Evolutionary conservation across 2,888 invertebrate species (phyloP), one percentile per base, ranked within the genome.

Genomic region (Spodoptera exigua): DNA sequence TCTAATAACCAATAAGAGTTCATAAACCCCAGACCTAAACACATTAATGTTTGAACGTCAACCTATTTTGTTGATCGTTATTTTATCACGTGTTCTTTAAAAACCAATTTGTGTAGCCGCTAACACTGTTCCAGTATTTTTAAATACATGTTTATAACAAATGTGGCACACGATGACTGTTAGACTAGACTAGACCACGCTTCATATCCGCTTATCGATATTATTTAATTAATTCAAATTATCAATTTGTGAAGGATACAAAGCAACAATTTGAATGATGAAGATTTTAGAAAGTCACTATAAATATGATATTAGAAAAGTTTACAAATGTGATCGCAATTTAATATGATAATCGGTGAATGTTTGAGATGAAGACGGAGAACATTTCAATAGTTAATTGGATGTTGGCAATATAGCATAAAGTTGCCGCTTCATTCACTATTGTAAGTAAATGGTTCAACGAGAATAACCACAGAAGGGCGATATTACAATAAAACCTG

Each of bases 401-500:
- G 45, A 54, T 35, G 35, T 48, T 39, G 35, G 36, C 17, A 45
- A 14, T 2, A n/a, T 53, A 49, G 10, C 27, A 43, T 13, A 39
- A 49, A 12, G 45, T n/a, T 10, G 45, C 37, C 11, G 35, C 21
- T 69, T 62, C 34, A 62, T 67, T 62, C 47, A 69, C 45, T 11
- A 37, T 37, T 21, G 32, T 10, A 48, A 13, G 32, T 32, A 27
- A 57, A 52, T 41, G 39, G 27, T 9, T 58, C 39, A 54, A 52
- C 59, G 59, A 60, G 53, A 73, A 67, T 70, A 76, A 61, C 60
- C 67, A 57, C 48, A 27, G 40, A 74, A 67, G 74, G 78, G 78
- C 67, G 45, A 71, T 61, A 71, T 71, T 61, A 69, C 76, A 77
- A 77, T 78, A 77, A 77, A 78, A 78, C 74, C 48, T 21, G 34